Conservation (phyloP, 2,888 invertebrate genomes). For the Cyclophora albipunctata region DNA sequence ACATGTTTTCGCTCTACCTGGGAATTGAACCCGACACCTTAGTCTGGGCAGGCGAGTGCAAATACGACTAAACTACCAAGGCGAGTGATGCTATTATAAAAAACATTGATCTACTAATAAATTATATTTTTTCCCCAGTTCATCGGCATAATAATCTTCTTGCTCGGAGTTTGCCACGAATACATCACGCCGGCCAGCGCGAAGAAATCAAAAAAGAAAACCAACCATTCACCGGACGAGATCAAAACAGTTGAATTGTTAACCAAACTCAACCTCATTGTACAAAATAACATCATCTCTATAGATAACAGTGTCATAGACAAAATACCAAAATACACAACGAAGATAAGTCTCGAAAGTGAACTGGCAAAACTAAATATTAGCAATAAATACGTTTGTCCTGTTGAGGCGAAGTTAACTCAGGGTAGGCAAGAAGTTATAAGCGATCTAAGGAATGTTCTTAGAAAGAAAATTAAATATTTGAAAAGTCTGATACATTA, state of each 20-base stretch:
- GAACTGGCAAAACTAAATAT: slow-evolving; percentile 49
- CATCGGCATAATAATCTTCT: slow-evolving; percentile 71
- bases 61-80: no score
- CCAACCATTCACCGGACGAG: slow-evolving; percentile 61
- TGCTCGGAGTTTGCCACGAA: slow-evolving; percentile 75
- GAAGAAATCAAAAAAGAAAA: slow-evolving; percentile 77
- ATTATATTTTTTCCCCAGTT: slow-evolving; percentile 66
- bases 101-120: neutral
- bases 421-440: slow-evolving; percentile 68
- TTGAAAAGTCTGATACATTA: slow-evolving; percentile 56
- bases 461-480: slow-evolving; percentile 74
- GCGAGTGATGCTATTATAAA: neutral
- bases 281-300: slow-evolving; percentile 44
- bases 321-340: slow-evolving; percentile 50
- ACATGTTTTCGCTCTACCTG: no score
- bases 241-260: slow-evolving; percentile 45
- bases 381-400: slow-evolving; percentile 46
- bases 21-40: no score
- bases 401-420: slow-evolving; percentile 60
- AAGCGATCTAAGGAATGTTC: slow-evolving; percentile 65
- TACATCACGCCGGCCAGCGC: slow-evolving; percentile 61
- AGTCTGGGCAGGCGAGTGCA: no score
- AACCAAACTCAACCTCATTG: slow-evolving; percentile 43
- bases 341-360: slow-evolving; percentile 32
- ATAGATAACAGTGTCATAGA: slow-evolving; percentile 56